Conservation (phyloP, 37 sponge, comb jelly and placozoan genomes). For the Petrosia ficiformis region DNA sequence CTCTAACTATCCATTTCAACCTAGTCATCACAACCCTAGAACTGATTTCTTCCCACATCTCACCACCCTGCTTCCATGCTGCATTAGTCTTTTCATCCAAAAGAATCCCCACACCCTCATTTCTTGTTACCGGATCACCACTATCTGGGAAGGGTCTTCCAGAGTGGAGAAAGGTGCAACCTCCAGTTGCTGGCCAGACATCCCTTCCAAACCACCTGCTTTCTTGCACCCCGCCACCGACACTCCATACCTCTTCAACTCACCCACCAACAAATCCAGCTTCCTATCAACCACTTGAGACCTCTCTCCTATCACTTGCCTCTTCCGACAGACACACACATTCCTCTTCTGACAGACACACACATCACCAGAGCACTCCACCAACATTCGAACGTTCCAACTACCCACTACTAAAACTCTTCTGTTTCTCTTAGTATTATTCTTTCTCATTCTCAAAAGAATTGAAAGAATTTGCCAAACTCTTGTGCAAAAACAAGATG, state of each 20-base stretch:
- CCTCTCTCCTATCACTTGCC: conserved; percentile 26
- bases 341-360: too few relatives aligned
- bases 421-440: too few relatives aligned
- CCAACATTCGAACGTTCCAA: too few relatives aligned
- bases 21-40: conserved; percentile 31
- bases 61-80: conserved; percentile 37
- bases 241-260: conserved; percentile 18
- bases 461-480: too few relatives aligned
- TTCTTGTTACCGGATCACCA: conserved; percentile 7
- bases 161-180: conserved; percentile 39
- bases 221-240: conserved; percentile 35
- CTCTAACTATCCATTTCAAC: too few relatives aligned
- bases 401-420: too few relatives aligned
- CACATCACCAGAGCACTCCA: too few relatives aligned
- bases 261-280: conserved; percentile 39
- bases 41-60: conserved; percentile 44
- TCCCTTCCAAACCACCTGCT: conserved; percentile 41
- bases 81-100: conserved; percentile 20
- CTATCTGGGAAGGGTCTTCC: conserved; percentile 26
- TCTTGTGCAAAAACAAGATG: too few relatives aligned
- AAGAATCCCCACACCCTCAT: conserved; percentile 39
- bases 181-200: conserved; percentile 12
- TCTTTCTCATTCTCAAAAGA: too few relatives aligned
- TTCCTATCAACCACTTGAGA: conserved; percentile 27
- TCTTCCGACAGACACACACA: too few relatives aligned